These are phyloP conservation scores for Triplophysa bombifrons DNA, from an alignment of 2,797 vertebrate species.

Conservation along the genomic window DNA sequence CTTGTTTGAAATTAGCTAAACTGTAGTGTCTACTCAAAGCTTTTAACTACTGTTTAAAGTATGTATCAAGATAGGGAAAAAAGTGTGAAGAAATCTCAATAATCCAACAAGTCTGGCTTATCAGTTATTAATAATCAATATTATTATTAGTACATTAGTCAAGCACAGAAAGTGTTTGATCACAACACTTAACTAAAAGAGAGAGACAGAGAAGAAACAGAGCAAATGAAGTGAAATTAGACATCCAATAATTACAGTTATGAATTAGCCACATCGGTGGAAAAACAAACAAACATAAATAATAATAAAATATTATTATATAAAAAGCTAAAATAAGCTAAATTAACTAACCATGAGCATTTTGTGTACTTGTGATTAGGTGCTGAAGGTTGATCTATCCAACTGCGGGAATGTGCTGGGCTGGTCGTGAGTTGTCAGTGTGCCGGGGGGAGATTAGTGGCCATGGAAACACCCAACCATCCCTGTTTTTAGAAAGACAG, in stretches of 20 bases:
- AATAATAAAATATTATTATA: background rate
- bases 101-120: background rate
- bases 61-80: background rate
- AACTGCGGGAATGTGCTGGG: conserved; percentile 86
- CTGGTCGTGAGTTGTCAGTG: conserved; percentile 28
- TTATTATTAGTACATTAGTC: too few relatives aligned
- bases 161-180: background rate
- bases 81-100: background rate
- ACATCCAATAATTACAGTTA: too few relatives aligned
- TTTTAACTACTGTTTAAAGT: background rate
- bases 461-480: conserved; percentile 95
- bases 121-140: background rate
- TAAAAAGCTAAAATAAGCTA: background rate
- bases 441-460: conserved; percentile 84
- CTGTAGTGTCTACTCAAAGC: background rate
- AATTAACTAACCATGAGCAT: conserved; percentile 21
- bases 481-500: conserved; percentile 95
- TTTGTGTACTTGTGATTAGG: conserved; percentile 83
- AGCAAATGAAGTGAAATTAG: background rate
- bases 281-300: background rate
- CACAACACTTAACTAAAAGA: background rate
- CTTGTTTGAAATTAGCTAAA: background rate
- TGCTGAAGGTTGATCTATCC: conserved; percentile 92
- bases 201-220: background rate
- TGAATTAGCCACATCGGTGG: too few relatives aligned